Percentiles rank a stretch among this genome's conserved stretches.
Evolutionary conservation across 2,113 vertebrate genomes (phyloP).

Genomic region (Carassius carassius): DNA sequence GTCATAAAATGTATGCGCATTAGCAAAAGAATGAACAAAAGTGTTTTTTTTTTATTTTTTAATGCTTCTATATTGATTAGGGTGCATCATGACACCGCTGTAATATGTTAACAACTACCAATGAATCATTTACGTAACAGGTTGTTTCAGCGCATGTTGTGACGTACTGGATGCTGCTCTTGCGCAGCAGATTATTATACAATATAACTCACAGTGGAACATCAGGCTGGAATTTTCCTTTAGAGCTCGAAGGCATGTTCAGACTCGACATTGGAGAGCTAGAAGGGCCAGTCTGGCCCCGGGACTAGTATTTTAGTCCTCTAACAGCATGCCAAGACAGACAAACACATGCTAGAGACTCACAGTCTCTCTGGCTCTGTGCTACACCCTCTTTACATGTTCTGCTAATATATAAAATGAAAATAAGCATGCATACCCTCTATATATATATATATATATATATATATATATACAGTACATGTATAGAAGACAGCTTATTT

Average conservation of each 20-base stretch:
- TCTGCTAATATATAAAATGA: neutral
- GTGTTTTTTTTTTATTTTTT: too few relatives aligned
- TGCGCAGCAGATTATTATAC: neutral
- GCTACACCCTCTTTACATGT: neutral
- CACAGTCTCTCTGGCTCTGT: neutral
- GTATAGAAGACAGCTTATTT: neutral
- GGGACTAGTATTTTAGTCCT: slow-evolving; percentile 43
- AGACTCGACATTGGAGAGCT: slow-evolving; percentile 54
- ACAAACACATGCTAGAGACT: slow-evolving; percentile 10
- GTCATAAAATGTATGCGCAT: neutral
- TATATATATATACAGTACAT: neutral
- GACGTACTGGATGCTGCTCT: neutral
- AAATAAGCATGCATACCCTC: neutral
- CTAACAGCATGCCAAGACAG: slow-evolving; percentile 20
- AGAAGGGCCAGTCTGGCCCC: slow-evolving; percentile 12
- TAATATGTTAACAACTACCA: neutral
- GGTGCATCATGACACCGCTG: neutral
- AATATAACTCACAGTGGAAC: slow-evolving; percentile 24
- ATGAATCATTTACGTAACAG: neutral
- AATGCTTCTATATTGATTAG: neutral
- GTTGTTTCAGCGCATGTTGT: neutral
- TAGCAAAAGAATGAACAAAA: neutral
- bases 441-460: too few relatives aligned
- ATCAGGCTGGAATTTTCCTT: slow-evolving; percentile 49
- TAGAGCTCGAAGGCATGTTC: slow-evolving; percentile 56